Conservation (phyloP, 2,888 invertebrate genomes). For the Cotesia congregata region DNA sequence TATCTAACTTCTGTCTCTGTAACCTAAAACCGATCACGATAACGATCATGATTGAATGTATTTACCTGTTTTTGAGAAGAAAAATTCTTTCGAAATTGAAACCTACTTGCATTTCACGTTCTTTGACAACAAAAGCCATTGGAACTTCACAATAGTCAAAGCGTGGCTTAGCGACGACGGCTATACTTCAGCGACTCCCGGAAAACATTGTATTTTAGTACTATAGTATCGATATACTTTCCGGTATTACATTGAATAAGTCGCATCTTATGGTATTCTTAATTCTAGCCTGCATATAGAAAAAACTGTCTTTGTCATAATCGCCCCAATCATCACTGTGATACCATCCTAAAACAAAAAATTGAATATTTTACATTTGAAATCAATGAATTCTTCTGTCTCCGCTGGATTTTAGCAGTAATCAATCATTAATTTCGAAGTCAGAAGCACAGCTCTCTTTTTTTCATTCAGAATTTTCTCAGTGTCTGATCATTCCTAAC, state of each 20-base stretch:
- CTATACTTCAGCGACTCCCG: constrained; percentile 58
- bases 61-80: not conserved
- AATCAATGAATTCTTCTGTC: no score
- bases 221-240: constrained; percentile 57
- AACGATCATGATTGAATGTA: not conserved
- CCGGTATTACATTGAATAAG: constrained; percentile 60
- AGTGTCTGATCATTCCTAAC: no score
- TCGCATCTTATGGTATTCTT: constrained; percentile 64
- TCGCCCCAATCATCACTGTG: constrained; percentile 64
- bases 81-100: not conserved
- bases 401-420: no score
- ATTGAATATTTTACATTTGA: no score
- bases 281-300: constrained; percentile 61
- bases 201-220: constrained; percentile 55
- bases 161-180: constrained; percentile 59
- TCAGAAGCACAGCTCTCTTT: no score
- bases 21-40: constrained; percentile 49
- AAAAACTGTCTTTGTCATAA: constrained; percentile 57
- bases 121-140: constrained; percentile 58
- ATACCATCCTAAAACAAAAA: constrained; percentile 57
- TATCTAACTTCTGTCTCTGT: constrained; percentile 57
- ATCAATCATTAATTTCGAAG: no score
- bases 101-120: constrained; percentile 50
- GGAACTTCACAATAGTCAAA: constrained; percentile 57
- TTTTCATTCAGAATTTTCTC: no score